phyloP scores from a whole-genome alignment of 2,797 vertebrate species.

The Diplodus sargus region DNA sequence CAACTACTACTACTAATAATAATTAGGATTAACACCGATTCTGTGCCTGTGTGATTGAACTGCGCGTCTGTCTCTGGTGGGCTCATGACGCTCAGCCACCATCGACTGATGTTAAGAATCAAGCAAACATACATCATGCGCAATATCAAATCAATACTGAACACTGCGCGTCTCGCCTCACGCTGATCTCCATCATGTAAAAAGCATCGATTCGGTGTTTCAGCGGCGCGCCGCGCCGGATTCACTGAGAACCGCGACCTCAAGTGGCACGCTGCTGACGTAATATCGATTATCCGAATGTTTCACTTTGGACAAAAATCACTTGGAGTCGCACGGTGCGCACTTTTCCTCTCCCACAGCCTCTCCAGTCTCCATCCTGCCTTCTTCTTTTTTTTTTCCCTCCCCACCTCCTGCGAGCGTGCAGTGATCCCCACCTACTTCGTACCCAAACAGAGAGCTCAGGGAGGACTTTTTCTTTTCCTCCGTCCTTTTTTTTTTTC shows the following conservation, averaged over 20 bases:
- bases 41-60: neutral
- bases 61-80: neutral
- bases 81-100: constrained; percentile 7
- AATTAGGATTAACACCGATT: neutral
- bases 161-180: neutral
- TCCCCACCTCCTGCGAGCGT: constrained; percentile 30
- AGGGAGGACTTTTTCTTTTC: constrained; percentile 50
- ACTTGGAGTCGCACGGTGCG: constrained; percentile 62
- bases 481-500: too few relatives aligned
- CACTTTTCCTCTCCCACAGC: constrained; percentile 48
- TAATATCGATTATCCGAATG: constrained; percentile 70
- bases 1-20: neutral
- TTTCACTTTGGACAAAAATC: constrained; percentile 68
- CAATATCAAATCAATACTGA: constrained; percentile 36
- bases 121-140: neutral
- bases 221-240: constrained; percentile 4
- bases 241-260: constrained; percentile 40
- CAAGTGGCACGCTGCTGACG: constrained; percentile 61
- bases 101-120: constrained; percentile 23
- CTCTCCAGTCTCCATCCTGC: constrained; percentile 45
- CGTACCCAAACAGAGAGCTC: constrained; percentile 27
- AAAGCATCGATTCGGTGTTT: neutral
- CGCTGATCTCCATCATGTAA: constrained; percentile 6
- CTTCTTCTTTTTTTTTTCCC: neutral
- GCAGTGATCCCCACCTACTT: constrained; percentile 51